phyloP scores from a whole-genome alignment of 2,113 vertebrate species.

The Oncorhynchus gorbuscha region DNA sequence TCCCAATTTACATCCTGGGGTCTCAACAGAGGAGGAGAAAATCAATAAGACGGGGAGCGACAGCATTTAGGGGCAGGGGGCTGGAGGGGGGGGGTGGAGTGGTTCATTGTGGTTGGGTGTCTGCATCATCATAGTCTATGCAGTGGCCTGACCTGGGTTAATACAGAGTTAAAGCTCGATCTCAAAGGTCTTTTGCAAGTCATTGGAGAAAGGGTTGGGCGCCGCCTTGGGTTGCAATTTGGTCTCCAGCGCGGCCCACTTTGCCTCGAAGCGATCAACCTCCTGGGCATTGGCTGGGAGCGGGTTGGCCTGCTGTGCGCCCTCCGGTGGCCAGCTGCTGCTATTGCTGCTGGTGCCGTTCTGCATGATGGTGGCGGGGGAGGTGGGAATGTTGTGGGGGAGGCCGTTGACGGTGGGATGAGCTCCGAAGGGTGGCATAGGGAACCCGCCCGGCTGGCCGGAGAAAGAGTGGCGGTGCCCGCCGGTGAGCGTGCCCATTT shows the following conservation, averaged over 20 bases:
- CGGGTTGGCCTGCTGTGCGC: conserved; percentile 61
- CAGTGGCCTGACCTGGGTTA: not conserved
- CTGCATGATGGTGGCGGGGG: conserved; percentile 53
- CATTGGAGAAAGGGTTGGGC: conserved; percentile 85
- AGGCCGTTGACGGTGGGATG: conserved; percentile 67
- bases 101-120: not conserved
- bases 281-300: conserved; percentile 63
- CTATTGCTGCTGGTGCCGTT: conserved; percentile 65
- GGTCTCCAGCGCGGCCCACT: conserved; percentile 88
- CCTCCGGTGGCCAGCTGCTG: conserved; percentile 80
- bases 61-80: not conserved
- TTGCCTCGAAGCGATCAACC: conserved; percentile 86
- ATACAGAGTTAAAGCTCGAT: conserved; percentile 82
- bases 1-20: not conserved
- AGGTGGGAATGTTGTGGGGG: conserved; percentile 31
- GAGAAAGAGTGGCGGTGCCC: conserved; percentile 54
- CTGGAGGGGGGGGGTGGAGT: not conserved
- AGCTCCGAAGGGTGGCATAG: conserved; percentile 49
- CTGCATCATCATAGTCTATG: conserved; percentile 10
- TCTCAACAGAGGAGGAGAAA: conserved; percentile 30
- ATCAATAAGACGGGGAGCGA: conserved; percentile 10
- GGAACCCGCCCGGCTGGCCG: conserved; percentile 50
- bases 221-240: conserved; percentile 73
- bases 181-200: conserved; percentile 89
- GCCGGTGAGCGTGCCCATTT: conserved; percentile 56